These are phyloP conservation scores for Psilopogon haemacephalus DNA, from an alignment of 2,113 vertebrate genomes.

Conservation along the genomic window DNA sequence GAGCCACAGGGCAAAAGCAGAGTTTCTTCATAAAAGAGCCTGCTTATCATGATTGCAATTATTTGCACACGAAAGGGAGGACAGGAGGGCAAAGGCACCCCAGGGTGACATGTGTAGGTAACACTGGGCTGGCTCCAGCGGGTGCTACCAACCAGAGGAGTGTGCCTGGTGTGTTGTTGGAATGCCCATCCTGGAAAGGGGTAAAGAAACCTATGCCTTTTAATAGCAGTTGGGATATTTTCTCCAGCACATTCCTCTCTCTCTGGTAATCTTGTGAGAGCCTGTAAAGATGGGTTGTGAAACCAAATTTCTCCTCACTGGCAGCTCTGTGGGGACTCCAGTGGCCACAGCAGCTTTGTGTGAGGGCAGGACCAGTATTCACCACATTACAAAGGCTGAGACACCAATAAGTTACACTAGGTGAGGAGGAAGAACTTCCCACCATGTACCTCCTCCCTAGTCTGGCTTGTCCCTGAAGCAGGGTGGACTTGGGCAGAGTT, in stretches of 20 bases:
- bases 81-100: constrained; percentile 2
- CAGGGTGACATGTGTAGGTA: not conserved
- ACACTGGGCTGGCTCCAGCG: not conserved
- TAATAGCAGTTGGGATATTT: constrained; percentile 49
- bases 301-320: not conserved
- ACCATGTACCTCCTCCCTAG: not conserved
- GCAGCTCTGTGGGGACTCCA: not conserved
- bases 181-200: not conserved
- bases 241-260: constrained; percentile 14
- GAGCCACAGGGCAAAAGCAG: not conserved
- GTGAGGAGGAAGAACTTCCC: not conserved
- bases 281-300: not conserved
- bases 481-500: not conserved
- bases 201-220: constrained; percentile 23
- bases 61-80: not conserved
- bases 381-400: fast-evolving
- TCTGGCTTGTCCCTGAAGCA: not conserved
- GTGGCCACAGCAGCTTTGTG: not conserved
- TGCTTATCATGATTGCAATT: constrained; percentile 3
- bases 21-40: not conserved
- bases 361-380: not conserved
- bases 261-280: constrained; percentile 37
- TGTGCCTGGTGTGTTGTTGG: not conserved
- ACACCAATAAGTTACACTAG: not conserved
- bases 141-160: not conserved